Evolutionary conservation across 1,140 invertebrate species (phyloP), one percentile per base, ranked within the genome.

Genomic region (Brachionus angularis): DNA sequence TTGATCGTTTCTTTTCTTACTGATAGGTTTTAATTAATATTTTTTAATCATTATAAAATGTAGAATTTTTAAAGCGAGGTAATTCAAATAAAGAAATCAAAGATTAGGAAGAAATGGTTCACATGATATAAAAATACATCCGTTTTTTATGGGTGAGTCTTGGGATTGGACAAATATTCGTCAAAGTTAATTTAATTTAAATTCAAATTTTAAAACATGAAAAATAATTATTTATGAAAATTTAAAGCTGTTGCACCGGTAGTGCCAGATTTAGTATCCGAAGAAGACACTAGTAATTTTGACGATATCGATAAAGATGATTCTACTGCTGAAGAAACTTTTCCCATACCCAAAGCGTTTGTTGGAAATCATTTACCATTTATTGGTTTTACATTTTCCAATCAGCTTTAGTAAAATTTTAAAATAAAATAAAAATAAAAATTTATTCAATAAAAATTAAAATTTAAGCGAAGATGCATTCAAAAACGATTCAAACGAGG

Each of bases 271-370:
- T 83, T 99, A 18, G 85, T 86, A 3, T 89, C 93, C 50, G 96
- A 98, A 81, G 93, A 96, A 80, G 96, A 99, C 79, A 97, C 96
- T 0, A 89, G 91, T 76, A 95, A 98, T 84, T 99, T 99, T 84
- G 91, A 81, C 58, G 79, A 81, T 52, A 76, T 52, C 14, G 91
- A 62, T 77, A 90, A 92, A 72, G 90, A 93, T 76, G 87, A 86
- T 50, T 85, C 88, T 1, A 89, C 92, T 77, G 91, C 96, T 79
- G 88, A 67, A 49, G 80, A 80, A 52, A 88, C 78, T 1, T 98
- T 98, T 83, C 91, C 94, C 8, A 85, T 89, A 70, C 92, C 94
- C 27, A 98, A 96, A 84, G 91, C 92, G 33, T 98, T 98, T 83
- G 91, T 91, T 69, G 96, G 93, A 44, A 97, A 98, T 84, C 94